A percentile compares a stretch with the other conserved stretches of the same genome.
These are phyloP conservation scores for Coleophora flavipennella DNA, from an alignment of 2,888 invertebrate genomes.

Conservation along the genomic window DNA sequence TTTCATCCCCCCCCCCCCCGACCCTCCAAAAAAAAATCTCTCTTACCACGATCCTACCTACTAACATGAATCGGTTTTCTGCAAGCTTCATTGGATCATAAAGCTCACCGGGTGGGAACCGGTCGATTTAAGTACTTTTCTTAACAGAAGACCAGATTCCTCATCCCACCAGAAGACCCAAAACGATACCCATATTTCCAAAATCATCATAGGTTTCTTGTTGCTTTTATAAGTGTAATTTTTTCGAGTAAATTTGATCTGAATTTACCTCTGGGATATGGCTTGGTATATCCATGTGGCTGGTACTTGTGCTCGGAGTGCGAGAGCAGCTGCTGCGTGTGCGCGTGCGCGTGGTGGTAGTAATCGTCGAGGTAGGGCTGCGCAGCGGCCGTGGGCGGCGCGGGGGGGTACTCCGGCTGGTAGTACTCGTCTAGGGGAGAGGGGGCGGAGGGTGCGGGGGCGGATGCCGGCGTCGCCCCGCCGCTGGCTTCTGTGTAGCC, in stretches of 20 bases:
- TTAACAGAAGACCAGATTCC: too few species aligned
- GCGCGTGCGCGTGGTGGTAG: constrained; percentile 82
- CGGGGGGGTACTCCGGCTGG: constrained; percentile 61
- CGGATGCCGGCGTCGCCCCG: constrained; percentile 32
- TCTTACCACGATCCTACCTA: too few species aligned
- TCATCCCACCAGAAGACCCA: too few species aligned
- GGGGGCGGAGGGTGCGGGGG: constrained; percentile 48
- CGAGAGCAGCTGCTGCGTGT: constrained; percentile 72
- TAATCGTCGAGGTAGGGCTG: constrained; percentile 80
- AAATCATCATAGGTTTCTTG: too few species aligned
- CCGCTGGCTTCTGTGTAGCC: constrained; percentile 57
- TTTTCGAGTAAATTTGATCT: not conserved
- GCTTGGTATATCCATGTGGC: constrained; percentile 78
- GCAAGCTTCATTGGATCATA: too few species aligned
- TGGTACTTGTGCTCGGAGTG: constrained; percentile 80
- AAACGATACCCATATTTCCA: too few species aligned
- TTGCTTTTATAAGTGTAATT: not conserved
- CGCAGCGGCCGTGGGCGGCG: constrained; percentile 61
- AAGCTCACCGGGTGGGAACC: too few species aligned
- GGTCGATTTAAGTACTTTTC: too few species aligned
- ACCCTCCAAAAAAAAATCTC: too few species aligned
- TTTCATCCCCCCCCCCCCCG: too few species aligned
- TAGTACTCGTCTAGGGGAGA: constrained; percentile 72
- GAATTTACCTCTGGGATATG: constrained; percentile 77
- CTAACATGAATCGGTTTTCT: too few species aligned